Conservation (phyloP, 2,888 invertebrate genomes). For the Spisula subtruncata region DNA sequence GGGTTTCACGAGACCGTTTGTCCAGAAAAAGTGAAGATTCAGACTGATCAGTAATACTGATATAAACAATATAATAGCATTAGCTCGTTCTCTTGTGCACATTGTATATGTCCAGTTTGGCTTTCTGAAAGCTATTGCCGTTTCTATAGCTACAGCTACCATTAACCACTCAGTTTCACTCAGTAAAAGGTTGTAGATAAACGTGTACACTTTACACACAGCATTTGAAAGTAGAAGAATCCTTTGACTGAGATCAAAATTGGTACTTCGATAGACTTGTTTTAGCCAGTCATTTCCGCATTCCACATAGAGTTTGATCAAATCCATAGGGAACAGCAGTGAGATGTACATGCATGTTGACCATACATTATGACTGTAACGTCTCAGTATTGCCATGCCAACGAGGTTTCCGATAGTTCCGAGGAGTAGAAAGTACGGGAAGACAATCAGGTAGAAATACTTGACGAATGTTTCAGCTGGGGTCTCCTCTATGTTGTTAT, state of each 20-base stretch:
- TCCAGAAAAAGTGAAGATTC: slow-evolving; percentile 87
- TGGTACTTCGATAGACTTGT: slow-evolving; percentile 65
- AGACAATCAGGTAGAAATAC: slow-evolving; percentile 75
- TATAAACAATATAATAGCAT: slow-evolving; percentile 83
- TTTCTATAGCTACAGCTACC: slow-evolving; percentile 83
- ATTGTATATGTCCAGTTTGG: slow-evolving; percentile 81
- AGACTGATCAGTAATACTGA: slow-evolving; percentile 85
- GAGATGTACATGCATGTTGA: slow-evolving; percentile 86
- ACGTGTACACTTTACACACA: slow-evolving; percentile 85
- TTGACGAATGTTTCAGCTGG: slow-evolving; percentile 59
- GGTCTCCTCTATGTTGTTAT: slow-evolving; percentile 6
- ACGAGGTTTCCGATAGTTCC: slow-evolving; percentile 83
- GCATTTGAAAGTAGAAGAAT: slow-evolving; percentile 83
- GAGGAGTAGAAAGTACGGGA: slow-evolving; percentile 80
- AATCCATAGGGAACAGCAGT: slow-evolving; percentile 80
- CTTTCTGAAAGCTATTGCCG: slow-evolving; percentile 80
- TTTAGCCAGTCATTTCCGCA: slow-evolving; percentile 85
- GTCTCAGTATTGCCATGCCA: slow-evolving; percentile 72
- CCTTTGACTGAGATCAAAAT: slow-evolving; percentile 70
- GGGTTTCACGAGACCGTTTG: slow-evolving; percentile 80
- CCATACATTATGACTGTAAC: slow-evolving; percentile 82
- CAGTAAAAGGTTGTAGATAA: slow-evolving; percentile 81
- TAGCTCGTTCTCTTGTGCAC: slow-evolving; percentile 84
- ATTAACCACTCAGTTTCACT: slow-evolving; percentile 85
- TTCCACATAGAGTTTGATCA: slow-evolving; percentile 82